These are phyloP conservation scores for Chrysina gloriosa DNA, from an alignment of 2,888 invertebrate genomes.

Conservation along the genomic window DNA sequence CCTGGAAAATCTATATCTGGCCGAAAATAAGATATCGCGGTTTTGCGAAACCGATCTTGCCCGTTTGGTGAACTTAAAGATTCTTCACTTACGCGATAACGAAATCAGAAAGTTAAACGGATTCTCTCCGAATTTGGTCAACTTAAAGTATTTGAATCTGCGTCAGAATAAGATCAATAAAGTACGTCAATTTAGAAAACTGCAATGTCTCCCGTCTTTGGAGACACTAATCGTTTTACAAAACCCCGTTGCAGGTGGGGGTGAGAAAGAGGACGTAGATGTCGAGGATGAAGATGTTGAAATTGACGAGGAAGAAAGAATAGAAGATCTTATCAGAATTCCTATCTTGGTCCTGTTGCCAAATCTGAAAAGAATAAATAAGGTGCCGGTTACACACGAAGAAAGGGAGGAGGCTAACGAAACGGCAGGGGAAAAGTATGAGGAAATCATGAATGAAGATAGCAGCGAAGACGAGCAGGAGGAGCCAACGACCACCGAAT, in stretches of 20 bases:
- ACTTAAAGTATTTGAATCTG: constrained; percentile 70
- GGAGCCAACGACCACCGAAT: constrained; percentile 46
- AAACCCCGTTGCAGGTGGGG: constrained; percentile 63
- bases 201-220: constrained; percentile 66
- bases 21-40: constrained; percentile 76
- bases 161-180: constrained; percentile 68
- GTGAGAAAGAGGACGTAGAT: constrained; percentile 25
- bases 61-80: constrained; percentile 70
- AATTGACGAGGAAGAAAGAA: constrained; percentile 48
- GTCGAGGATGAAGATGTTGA: constrained; percentile 47
- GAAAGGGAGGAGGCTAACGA: constrained; percentile 64
- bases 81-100: constrained; percentile 81
- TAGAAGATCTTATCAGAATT: constrained; percentile 57
- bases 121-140: constrained; percentile 64
- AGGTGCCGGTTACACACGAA: constrained; percentile 65
- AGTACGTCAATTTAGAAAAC: constrained; percentile 68
- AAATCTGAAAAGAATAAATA: constrained; percentile 69
- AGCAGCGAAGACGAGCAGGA: constrained; percentile 53
- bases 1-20: no score
- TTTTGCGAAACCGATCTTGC: constrained; percentile 75
- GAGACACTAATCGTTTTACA: constrained; percentile 68
- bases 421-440: constrained; percentile 52
- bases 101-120: constrained; percentile 68
- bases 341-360: constrained; percentile 68
- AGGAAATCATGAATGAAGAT: constrained; percentile 59